These are phyloP conservation scores for Pteropus alecto DNA, from an alignment of 2,113 vertebrate species.

Conservation along the genomic window DNA sequence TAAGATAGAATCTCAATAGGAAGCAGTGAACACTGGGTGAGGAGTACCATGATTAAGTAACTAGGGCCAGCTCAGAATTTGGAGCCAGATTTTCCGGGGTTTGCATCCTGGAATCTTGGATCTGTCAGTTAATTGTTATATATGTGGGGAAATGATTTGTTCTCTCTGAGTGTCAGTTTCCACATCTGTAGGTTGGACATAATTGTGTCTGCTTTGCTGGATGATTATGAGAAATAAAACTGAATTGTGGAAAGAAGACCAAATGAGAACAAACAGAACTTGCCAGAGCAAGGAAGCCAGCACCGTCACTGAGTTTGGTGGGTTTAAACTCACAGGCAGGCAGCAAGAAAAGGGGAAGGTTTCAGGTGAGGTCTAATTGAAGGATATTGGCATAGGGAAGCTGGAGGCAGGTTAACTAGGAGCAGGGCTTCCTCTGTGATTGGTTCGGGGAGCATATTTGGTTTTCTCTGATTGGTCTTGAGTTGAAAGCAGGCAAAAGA, in stretches of 20 bases:
- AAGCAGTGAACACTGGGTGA: not conserved
- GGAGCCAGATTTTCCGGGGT: not conserved
- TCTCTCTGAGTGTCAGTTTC: not conserved
- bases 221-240: not conserved
- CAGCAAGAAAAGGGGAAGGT: not conserved
- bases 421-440: not conserved
- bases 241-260: not conserved
- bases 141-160: not conserved
- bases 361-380: not conserved
- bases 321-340: not conserved
- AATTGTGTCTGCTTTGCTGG: not conserved
- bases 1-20: rapidly evolving
- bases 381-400: not conserved
- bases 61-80: not conserved
- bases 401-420: not conserved
- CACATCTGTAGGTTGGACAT: not conserved
- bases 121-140: not conserved
- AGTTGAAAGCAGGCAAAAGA: not conserved
- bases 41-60: rapidly evolving
- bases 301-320: too few species aligned
- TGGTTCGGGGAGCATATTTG: not conserved
- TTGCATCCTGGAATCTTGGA: not conserved
- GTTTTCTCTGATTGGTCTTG: not conserved
- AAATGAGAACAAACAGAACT: not conserved
- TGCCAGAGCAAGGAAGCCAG: not conserved